These are phyloP conservation scores for Athripsodes cinereus DNA, from an alignment of 2,888 invertebrate genomes.

Conservation along the genomic window DNA sequence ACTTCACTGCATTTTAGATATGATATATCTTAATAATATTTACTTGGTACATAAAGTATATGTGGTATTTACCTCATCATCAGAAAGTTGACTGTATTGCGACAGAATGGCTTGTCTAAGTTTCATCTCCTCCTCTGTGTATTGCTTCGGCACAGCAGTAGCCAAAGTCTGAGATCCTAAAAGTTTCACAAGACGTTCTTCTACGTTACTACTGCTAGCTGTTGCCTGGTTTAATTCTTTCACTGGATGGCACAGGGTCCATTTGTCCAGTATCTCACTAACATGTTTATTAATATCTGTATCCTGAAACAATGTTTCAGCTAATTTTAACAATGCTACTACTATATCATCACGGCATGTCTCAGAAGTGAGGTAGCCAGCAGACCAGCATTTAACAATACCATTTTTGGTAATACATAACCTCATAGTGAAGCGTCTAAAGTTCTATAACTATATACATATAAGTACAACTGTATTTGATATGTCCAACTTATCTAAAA, in stretches of 20 bases:
- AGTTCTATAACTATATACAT: too few relatives aligned
- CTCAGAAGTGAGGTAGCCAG: too few relatives aligned
- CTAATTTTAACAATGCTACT: too few relatives aligned
- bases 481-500: too few relatives aligned
- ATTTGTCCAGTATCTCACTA: constrained; percentile 66
- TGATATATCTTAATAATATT: too few relatives aligned
- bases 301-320: constrained; percentile 51
- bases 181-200: constrained; percentile 62
- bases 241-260: constrained; percentile 55
- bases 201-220: constrained; percentile 45
- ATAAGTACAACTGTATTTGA: too few relatives aligned
- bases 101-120: constrained; percentile 82
- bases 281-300: constrained; percentile 58
- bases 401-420: too few relatives aligned
- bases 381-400: too few relatives aligned
- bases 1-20: too few relatives aligned
- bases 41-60: neutral
- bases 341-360: too few relatives aligned
- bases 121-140: constrained; percentile 77
- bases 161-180: constrained; percentile 69
- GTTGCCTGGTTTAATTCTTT: constrained; percentile 32
- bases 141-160: constrained; percentile 63
- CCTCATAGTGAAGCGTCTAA: too few relatives aligned
- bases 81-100: constrained; percentile 77
- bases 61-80: constrained; percentile 50